Conservation (phyloP, 2,113 vertebrate genomes). For the Lates calcarifer region DNA sequence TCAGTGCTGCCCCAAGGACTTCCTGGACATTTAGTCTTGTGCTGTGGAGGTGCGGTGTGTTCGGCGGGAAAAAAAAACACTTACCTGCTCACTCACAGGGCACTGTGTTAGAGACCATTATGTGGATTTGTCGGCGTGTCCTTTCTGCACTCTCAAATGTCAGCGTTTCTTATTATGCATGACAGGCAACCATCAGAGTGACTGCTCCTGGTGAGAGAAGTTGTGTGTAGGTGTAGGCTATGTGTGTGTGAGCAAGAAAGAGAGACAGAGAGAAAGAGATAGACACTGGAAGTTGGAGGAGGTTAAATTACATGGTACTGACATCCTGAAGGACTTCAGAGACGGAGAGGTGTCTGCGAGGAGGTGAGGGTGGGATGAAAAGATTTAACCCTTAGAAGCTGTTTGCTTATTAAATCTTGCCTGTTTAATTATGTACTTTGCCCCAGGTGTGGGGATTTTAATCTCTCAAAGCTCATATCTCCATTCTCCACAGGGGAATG, state of each 20-base stretch:
- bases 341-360: slow-evolving; percentile 25
- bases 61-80: slow-evolving; percentile 44
- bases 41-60: slow-evolving; percentile 24
- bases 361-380: slow-evolving; percentile 27
- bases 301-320: slow-evolving; percentile 45
- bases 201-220: slow-evolving; percentile 50
- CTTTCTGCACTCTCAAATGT: slow-evolving; percentile 72
- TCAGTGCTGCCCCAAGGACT: slow-evolving; percentile 69
- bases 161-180: slow-evolving; percentile 75
- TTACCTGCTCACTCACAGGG: slow-evolving; percentile 59
- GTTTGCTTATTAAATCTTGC: slow-evolving; percentile 66
- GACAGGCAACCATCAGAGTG: slow-evolving; percentile 60
- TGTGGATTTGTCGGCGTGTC: slow-evolving; percentile 70
- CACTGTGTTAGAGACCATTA: slow-evolving; percentile 59
- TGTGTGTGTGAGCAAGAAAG: neutral
- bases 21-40: slow-evolving; percentile 62
- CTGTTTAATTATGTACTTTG: slow-evolving; percentile 64
- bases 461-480: slow-evolving; percentile 62
- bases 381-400: slow-evolving; percentile 55
- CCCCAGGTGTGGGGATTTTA: slow-evolving; percentile 64
- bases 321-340: slow-evolving; percentile 37
- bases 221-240: slow-evolving; percentile 4
- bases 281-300: slow-evolving; percentile 24
- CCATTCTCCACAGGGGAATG: slow-evolving; percentile 34
- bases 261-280: slow-evolving; percentile 7